phyloP scores from a whole-genome alignment of 2,113 vertebrate species.

The Cynopterus brachyotis region DNA sequence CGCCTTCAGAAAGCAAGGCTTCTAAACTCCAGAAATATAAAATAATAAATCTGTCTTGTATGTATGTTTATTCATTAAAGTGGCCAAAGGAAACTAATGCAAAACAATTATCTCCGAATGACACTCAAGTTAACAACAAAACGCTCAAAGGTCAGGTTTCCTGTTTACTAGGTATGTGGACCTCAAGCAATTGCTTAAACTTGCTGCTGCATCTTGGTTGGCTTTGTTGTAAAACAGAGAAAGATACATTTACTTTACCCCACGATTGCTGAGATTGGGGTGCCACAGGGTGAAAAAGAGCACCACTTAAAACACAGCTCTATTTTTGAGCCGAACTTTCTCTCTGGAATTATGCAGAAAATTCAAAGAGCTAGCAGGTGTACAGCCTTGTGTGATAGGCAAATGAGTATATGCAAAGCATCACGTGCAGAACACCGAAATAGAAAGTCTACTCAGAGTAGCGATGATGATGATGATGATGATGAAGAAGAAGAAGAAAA shows the following conservation, averaged over 20 bases:
- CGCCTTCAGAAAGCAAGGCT: background rate
- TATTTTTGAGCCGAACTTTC: background rate
- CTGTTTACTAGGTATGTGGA: background rate
- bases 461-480: background rate
- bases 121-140: background rate
- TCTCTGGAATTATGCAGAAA: background rate
- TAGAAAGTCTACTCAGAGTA: no score
- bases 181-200: background rate
- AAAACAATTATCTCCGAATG: background rate
- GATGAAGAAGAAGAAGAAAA: background rate
- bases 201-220: background rate
- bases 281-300: background rate
- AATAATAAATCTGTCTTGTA: background rate
- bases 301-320: background rate
- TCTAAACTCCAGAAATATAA: background rate
- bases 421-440: background rate
- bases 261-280: background rate
- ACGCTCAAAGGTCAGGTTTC: background rate
- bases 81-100: background rate
- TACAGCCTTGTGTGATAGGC: background rate
- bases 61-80: background rate
- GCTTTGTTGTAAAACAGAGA: background rate
- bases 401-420: background rate
- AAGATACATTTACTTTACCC: background rate
- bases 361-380: background rate